These are phyloP conservation scores for Pseudococcus jackbeardsleyi DNA, from an alignment of 2,888 invertebrate genomes.

Conservation along the genomic window DNA sequence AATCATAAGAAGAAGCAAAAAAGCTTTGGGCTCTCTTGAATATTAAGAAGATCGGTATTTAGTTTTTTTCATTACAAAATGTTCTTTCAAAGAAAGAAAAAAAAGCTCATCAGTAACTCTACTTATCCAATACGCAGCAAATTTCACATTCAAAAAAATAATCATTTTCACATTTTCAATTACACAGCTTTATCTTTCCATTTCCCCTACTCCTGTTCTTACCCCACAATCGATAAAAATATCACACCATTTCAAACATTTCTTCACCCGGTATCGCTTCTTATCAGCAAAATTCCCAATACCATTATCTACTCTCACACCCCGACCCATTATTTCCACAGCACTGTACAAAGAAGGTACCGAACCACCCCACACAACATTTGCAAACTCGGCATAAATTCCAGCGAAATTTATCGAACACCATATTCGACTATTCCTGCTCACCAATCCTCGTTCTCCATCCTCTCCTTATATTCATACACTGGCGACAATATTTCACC, in stretches of 20 bases:
- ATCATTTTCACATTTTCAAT: no score
- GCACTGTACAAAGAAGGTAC: neutral
- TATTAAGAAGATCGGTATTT: no score
- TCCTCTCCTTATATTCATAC: neutral
- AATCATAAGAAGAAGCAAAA: no score
- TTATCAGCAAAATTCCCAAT: neutral
- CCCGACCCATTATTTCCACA: neutral
- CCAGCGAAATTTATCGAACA: neutral
- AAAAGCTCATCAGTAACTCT: no score
- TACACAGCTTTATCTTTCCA: neutral
- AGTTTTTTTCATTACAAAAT: no score
- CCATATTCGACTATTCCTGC: neutral
- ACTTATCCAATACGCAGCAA: no score
- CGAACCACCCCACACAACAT: neutral
- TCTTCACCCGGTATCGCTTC: neutral
- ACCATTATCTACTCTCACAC: neutral
- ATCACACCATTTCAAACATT: neutral
- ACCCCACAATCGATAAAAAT: neutral
- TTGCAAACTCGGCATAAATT: neutral
- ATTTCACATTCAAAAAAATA: no score
- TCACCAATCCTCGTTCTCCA: neutral
- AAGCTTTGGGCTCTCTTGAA: no score
- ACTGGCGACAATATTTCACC: constrained; percentile 11
- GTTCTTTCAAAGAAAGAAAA: no score
- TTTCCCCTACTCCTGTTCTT: neutral